These are phyloP conservation scores for Oriolus oriolus DNA, from an alignment of 2,113 vertebrate species.

Conservation along the genomic window DNA sequence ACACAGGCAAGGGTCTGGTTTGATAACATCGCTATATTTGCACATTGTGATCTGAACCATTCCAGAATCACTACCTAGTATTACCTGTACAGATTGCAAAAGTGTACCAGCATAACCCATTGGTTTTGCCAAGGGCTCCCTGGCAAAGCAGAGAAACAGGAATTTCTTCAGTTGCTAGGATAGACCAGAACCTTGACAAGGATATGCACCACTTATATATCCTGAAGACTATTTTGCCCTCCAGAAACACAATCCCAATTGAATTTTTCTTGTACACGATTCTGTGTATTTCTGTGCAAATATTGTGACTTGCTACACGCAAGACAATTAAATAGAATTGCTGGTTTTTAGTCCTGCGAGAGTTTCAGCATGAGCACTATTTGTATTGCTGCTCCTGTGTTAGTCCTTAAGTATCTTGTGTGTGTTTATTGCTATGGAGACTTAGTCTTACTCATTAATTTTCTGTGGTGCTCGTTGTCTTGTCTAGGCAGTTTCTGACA, in stretches of 20 bases:
- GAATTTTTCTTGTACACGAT: not conserved
- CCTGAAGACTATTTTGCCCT: not conserved
- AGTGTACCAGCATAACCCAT: not conserved
- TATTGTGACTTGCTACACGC: not conserved
- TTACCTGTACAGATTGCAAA: not conserved
- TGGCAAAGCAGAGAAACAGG: not conserved
- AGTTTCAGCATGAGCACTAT: not conserved
- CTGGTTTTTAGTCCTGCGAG: not conserved
- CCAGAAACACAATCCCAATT: not conserved
- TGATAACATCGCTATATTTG: not conserved
- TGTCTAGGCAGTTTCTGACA: constrained; percentile 83
- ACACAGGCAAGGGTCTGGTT: not conserved
- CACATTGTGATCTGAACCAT: not conserved
- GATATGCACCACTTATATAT: not conserved
- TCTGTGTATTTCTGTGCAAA: not conserved
- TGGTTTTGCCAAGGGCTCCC: not conserved
- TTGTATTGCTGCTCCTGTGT: not conserved
- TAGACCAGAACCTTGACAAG: not conserved
- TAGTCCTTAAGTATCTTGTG: not conserved
- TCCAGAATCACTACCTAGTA: not conserved
- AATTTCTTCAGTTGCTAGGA: not conserved
- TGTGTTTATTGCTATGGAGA: not conserved
- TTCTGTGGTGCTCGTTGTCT: not conserved
- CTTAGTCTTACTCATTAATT: not conserved
- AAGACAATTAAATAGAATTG: not conserved